Conservation (phyloP, 30 jellyfish, hydroid and myxozoan species). For the Nemopilema nomurai region DNA sequence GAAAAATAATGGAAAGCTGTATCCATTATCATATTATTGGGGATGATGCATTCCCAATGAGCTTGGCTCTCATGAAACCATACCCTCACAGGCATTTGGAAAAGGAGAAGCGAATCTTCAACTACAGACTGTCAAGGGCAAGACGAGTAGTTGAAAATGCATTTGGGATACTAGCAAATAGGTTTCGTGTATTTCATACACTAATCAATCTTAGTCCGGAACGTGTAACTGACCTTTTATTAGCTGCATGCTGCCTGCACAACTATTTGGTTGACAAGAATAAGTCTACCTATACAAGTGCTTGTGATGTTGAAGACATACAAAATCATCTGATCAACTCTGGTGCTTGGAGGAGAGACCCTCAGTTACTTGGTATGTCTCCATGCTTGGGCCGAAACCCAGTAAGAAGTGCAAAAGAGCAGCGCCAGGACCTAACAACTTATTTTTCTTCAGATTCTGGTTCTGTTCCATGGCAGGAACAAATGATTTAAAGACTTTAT, state of each 20-base stretch:
- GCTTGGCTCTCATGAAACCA: conserved; percentile 14
- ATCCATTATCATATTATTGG: conserved; percentile 7
- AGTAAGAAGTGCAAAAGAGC: conserved; percentile 7
- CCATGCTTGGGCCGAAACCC: conserved; percentile 19
- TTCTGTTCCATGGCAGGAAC: conserved; percentile 5
- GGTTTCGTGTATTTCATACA: background rate
- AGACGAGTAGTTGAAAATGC: conserved; percentile 6
- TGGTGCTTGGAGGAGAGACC: conserved; percentile 7
- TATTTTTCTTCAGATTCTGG: conserved; percentile 19
- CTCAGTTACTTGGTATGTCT: conserved; percentile 6
- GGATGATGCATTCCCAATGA: conserved; percentile 17
- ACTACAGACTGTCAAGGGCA: conserved; percentile 14
- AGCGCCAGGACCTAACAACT: conserved; percentile 1
- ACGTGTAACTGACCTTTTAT: background rate
- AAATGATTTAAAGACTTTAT: background rate
- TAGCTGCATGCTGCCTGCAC: conserved; percentile 6
- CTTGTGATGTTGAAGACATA: background rate
- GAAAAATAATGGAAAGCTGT: background rate
- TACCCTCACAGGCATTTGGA: conserved; percentile 14
- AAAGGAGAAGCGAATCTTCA: background rate
- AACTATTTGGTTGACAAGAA: background rate
- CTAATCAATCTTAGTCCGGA: conserved; percentile 13
- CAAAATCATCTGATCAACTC: background rate
- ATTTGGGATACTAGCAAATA: conserved; percentile 13
- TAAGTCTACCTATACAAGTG: background rate